phyloP scores from a whole-genome alignment of 2,888 invertebrate genomes.

The Amblyjoppa proteus region DNA sequence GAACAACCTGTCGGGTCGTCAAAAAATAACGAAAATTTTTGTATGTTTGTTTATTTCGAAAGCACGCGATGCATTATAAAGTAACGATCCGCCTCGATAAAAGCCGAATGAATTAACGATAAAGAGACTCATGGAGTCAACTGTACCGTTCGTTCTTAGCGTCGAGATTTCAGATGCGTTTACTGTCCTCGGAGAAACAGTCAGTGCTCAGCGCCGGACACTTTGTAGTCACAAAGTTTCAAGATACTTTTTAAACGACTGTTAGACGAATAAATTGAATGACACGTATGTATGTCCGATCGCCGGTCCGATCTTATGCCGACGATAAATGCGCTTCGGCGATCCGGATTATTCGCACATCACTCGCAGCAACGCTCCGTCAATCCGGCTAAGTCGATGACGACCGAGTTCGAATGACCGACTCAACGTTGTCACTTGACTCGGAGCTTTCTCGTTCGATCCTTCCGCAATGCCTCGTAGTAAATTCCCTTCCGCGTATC shows the following conservation, averaged over 20 bases:
- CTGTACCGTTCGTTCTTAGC: not conserved
- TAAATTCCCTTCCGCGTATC: conserved; percentile 38
- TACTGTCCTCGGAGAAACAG: not conserved
- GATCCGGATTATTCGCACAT: conserved; percentile 56
- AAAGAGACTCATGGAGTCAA: not conserved
- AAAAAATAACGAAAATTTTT: not conserved
- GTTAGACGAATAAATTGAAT: not conserved
- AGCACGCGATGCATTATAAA: not conserved
- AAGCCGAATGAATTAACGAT: not conserved
- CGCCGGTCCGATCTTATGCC: not conserved
- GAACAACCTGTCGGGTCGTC: not conserved
- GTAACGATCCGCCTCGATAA: not conserved
- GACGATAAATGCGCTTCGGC: conserved; percentile 30
- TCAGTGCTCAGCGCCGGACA: not conserved
- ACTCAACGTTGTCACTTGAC: conserved; percentile 48
- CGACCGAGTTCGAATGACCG: conserved; percentile 34
- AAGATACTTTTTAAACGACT: not conserved
- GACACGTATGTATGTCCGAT: not conserved
- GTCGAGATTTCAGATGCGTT: not conserved
- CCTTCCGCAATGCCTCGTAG: conserved; percentile 17
- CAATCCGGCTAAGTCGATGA: conserved; percentile 61
- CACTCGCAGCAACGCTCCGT: conserved; percentile 62
- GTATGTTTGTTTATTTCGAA: not conserved
- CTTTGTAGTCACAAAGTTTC: not conserved
- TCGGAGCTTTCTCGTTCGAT: conserved; percentile 54